Evolutionary conservation across 2,797 vertebrate genomes (phyloP).

Genomic region (Cossypha caffra): DNA sequence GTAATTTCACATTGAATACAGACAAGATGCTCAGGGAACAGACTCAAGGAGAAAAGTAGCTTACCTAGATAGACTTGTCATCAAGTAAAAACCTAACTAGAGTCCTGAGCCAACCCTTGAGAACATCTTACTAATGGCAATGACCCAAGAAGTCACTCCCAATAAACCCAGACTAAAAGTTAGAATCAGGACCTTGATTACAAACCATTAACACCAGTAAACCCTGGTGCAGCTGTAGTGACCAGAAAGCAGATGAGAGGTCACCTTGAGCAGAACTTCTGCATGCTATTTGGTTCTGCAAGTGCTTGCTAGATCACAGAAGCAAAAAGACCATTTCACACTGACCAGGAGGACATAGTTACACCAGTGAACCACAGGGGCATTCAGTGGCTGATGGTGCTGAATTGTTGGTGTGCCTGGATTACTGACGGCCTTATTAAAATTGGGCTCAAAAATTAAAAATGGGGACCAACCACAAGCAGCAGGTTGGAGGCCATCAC

Average conservation of each 20-base stretch:
- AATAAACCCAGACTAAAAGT: not conserved
- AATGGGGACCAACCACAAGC: not conserved
- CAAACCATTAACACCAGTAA: not conserved
- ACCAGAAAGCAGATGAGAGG: not conserved
- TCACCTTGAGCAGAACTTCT: not conserved
- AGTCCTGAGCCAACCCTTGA: not conserved
- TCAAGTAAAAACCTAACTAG: not conserved
- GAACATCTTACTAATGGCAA: not conserved
- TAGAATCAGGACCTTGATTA: not conserved
- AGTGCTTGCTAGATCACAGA: not conserved
- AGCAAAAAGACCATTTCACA: not conserved
- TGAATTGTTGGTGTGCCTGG: not conserved
- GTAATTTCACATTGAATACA: not conserved
- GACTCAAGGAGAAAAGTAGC: not conserved
- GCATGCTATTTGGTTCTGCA: not conserved
- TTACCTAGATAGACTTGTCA: not conserved
- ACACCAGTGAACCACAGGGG: not conserved
- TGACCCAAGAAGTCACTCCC: not conserved
- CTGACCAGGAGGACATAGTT: not conserved
- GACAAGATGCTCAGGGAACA: not conserved
- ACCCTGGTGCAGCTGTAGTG: not conserved
- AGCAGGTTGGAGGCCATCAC: not conserved
- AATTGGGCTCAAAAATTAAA: not conserved
- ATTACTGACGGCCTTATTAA: not conserved
- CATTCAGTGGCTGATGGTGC: accelerated